A percentile compares a stretch with the other conserved stretches of the same genome.
Conservation (phyloP, 2,797 vertebrate genomes). For the Pseudochromis fuscus region DNA sequence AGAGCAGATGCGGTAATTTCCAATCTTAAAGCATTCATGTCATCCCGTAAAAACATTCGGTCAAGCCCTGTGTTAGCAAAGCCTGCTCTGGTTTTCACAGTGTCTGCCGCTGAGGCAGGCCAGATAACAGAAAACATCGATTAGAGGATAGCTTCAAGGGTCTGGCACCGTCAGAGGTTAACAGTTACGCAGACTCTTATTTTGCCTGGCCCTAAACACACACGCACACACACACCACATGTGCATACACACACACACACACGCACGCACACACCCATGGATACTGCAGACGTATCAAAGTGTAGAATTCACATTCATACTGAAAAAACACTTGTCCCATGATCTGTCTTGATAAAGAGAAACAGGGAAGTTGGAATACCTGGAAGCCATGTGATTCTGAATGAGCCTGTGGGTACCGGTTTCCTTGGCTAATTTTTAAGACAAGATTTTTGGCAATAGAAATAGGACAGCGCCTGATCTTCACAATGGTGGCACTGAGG, state of each 20-base stretch:
- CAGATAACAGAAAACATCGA: constrained; percentile 69
- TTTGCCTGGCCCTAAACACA: constrained; percentile 56
- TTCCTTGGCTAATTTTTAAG: constrained; percentile 81
- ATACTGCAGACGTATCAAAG: constrained; percentile 61
- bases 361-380: constrained; percentile 72
- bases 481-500: constrained; percentile 64
- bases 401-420: constrained; percentile 73
- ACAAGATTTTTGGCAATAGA: constrained; percentile 78
- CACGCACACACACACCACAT: constrained; percentile 20
- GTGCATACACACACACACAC: too few species aligned
- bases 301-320: constrained; percentile 76
- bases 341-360: constrained; percentile 61
- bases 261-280: constrained; percentile 26
- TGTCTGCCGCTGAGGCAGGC: constrained; percentile 72
- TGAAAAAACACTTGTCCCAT: constrained; percentile 64
- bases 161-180: constrained; percentile 57
- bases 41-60: constrained; percentile 60
- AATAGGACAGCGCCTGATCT: constrained; percentile 63
- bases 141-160: constrained; percentile 75
- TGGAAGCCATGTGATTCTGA: constrained; percentile 78
- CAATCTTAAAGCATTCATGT: constrained; percentile 49
- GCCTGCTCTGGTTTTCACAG: constrained; percentile 81
- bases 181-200: constrained; percentile 44
- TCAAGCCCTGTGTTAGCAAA: constrained; percentile 61
- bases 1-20: constrained; percentile 51